Base-by-base conservation (phyloP, 1,140 invertebrate genomes). In the Drosophila kikkawai region DNA sequence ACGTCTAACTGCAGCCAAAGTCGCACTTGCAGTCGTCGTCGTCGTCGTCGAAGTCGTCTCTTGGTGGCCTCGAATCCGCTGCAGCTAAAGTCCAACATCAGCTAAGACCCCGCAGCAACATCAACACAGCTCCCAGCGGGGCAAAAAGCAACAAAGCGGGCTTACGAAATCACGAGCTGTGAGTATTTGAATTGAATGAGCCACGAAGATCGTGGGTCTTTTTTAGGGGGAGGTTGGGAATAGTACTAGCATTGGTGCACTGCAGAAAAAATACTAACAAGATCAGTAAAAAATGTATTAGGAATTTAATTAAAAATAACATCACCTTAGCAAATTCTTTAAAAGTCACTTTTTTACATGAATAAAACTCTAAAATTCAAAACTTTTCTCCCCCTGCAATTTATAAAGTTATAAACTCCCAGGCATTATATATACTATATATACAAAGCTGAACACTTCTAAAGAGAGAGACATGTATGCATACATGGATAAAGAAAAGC, bases 131-230 rank as follows among this genome's bases (percentile, higher is more conserved):
- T 64, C 64, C 67, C 71, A 68, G 44, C 64, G 44, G 74, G 71
- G 53, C 48, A n/a, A 51, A 11, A 11, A 34, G 50, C 51, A 37
- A 36, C 66, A 81, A 71, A 81, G 78, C 86, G 83, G 86, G 86
- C 86, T 90, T 90, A 90, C 86, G 85, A 90, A 90, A 90, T 90
- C 85, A 91, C 86, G 86, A 90, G 76, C 78, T 79, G 36, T 9
- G 36, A 56, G 53, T 39, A 90, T 90, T 90, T 90, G 85, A 90
- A 91, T 90, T 90, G 85, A 90, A 90, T 91, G 85, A 85, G 86
- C 81, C 70, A 68, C 67, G 73, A 65, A 48, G 74, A 66, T 77
- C 56, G 45, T 48, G 41, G 66, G 51, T 41, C 53, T 22, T 42
- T 48, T 60, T 50, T 47, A 64, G 78, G 65, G 63, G 67, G 63